Base-by-base conservation (phyloP, 2,888 invertebrate species). In the Acrobasis consociella region DNA sequence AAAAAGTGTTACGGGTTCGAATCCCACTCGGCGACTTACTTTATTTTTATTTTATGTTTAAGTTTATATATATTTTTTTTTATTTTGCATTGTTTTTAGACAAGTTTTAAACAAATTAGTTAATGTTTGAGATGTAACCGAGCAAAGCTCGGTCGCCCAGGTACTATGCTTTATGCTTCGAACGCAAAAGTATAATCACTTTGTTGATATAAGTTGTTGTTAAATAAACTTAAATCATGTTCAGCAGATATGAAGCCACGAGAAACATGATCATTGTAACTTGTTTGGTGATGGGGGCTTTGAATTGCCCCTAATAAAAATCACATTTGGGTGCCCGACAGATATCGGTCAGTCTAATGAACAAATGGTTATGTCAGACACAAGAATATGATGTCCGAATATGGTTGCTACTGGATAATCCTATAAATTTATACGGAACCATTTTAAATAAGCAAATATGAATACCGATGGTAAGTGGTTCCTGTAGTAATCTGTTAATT, bases 221-320 rank as follows among this genome's bases (percentile, higher is more conserved):
- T 62, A 58, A 66, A 58, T 69, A 69, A 71, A 72, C 76, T 77
- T 76, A 59, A 15, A 37, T 59, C 59, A 59, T 59, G 16, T 59
- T 50, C 11, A 49, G 38, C 38, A 38, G 16, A 50, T n/a, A 58
- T 59, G 50, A 11, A 50, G 15, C 50, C 59, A 11, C 38, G 15
- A 46, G 9, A 16, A 13, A 13, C 49, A 22, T 11, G 75, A 75
- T 78, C 82, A 86, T 85, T 87, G 77, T 80, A 81, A 80, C 73
- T 81, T 82, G 82, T 78, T 86, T 82, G 76, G 73, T 69, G 78
- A 89, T 87, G 84, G 86, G 90, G 91, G 89, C 87, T 80, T 84
- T 76, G 82, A 88, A 88, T 89, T 86, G 84, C 72, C 71, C 70
- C 78, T 78, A 89, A 89, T 91, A 83, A 89, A 90, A 90, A 85